These are phyloP conservation scores for Anarrhichthys ocellatus DNA, from an alignment of 2,113 vertebrate genomes.

Conservation along the genomic window DNA sequence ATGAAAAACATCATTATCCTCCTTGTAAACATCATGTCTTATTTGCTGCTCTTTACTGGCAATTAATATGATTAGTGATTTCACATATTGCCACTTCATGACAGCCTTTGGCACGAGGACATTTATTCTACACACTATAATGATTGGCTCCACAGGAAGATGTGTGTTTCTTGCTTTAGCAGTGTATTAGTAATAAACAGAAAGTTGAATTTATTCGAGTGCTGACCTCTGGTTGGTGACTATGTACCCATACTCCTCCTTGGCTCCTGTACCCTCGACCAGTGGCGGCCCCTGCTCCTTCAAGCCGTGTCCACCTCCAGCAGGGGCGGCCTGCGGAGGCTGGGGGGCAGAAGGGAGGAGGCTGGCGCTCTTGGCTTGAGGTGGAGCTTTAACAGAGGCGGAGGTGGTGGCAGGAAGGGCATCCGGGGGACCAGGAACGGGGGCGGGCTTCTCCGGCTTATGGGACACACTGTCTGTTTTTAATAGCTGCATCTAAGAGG, in stretches of 20 bases:
- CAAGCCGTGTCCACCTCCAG: constrained; percentile 36
- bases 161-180: not conserved
- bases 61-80: not conserved
- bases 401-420: constrained; percentile 53
- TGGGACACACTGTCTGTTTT: constrained; percentile 74
- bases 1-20: constrained; percentile 15
- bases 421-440: constrained; percentile 29
- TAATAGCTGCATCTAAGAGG: constrained; percentile 68
- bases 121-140: not conserved
- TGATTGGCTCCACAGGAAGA: not conserved
- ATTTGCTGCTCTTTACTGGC: not conserved
- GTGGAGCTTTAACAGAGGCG: constrained; percentile 38
- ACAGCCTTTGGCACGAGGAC: not conserved
- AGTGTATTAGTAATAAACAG: not conserved
- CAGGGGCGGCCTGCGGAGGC: constrained; percentile 41
- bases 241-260: constrained; percentile 95
- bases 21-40: not conserved
- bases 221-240: constrained; percentile 94
- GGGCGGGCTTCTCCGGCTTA: constrained; percentile 62
- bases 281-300: constrained; percentile 50
- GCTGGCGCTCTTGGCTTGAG: constrained; percentile 53
- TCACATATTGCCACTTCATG: not conserved
- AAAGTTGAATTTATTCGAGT: not conserved
- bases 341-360: constrained; percentile 30
- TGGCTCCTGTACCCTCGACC: constrained; percentile 47